Percentiles rank a stretch among this genome's conserved stretches.
These are phyloP conservation scores for Oreohelix idahoensis DNA, from an alignment of 1,140 invertebrate species.

Conservation along the genomic window DNA sequence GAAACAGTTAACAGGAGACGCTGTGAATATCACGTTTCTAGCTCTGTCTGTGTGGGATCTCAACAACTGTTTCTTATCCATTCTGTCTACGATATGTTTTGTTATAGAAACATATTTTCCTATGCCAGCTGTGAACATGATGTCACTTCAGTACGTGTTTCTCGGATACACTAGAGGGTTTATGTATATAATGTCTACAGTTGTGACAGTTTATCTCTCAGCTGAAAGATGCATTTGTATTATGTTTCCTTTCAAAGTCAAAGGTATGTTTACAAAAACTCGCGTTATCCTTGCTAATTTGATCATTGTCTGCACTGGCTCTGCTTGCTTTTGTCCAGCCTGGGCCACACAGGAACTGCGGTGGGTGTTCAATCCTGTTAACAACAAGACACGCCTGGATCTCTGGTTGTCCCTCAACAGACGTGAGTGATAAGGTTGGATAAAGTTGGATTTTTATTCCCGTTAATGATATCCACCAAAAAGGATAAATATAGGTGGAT, in stretches of 20 bases:
- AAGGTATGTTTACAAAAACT: conserved; percentile 10
- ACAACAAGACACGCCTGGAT: not conserved
- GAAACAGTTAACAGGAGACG: not conserved
- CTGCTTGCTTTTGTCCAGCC: not conserved
- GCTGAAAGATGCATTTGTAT: not conserved
- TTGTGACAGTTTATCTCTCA: not conserved
- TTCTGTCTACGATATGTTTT: not conserved
- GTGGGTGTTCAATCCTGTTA: not conserved
- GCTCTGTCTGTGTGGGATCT: not conserved
- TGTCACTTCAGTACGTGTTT: not conserved
- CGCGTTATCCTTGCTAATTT: not conserved
- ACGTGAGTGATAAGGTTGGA: too few relatives aligned
- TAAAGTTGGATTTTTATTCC: too few relatives aligned
- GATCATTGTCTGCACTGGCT: too few relatives aligned
- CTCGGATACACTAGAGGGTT: not conserved
- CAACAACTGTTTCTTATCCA: not conserved
- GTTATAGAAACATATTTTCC: not conserved
- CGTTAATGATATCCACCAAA: too few relatives aligned
- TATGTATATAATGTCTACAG: not conserved
- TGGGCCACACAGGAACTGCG: conserved; percentile 13
- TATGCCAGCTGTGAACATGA: not conserved
- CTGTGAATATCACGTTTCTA: not conserved
- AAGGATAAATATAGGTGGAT: too few relatives aligned
- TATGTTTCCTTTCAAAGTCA: not conserved
- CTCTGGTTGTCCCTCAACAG: not conserved